These are phyloP conservation scores for Notothenia coriiceps DNA, from an alignment of 2,113 vertebrate genomes.

Conservation along the genomic window DNA sequence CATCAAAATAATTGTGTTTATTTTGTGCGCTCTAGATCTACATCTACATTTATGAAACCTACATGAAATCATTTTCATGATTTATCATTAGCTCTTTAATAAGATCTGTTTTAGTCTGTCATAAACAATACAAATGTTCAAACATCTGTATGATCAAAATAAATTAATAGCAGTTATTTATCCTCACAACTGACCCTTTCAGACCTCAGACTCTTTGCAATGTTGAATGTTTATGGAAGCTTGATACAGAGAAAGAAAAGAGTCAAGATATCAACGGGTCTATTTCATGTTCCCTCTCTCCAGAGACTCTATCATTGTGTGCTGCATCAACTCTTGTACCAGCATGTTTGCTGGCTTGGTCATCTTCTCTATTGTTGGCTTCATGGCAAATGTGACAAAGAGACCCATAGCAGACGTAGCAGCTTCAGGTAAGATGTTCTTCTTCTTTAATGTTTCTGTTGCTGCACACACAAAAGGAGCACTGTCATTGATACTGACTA, in stretches of 20 bases:
- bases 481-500: constrained; percentile 29
- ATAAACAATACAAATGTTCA: neutral
- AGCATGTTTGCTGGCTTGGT: constrained; percentile 99
- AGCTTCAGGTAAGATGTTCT: constrained; percentile 89
- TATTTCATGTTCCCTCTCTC: constrained; percentile 65
- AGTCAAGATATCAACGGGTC: constrained; percentile 23
- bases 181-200: neutral
- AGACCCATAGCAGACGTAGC: constrained; percentile 94
- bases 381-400: constrained; percentile 98
- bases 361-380: constrained; percentile 99
- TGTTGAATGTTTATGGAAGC: constrained; percentile 28
- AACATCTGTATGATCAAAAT: constrained; percentile 18
- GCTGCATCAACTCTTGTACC: constrained; percentile 97
- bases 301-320: constrained; percentile 98
- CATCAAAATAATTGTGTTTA: constrained; percentile 55
- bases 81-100: neutral
- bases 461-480: constrained; percentile 10
- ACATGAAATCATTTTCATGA: neutral
- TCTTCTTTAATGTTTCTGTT: constrained; percentile 23
- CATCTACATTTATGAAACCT: constrained; percentile 2
- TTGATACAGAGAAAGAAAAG: constrained; percentile 2
- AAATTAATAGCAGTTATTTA: constrained; percentile 3
- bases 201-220: constrained; percentile 11
- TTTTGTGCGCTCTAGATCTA: constrained; percentile 32
- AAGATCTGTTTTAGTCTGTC: neutral